Evolutionary conservation across 2,888 invertebrate species (phyloP).

Genomic region (Colletes collaris): DNA sequence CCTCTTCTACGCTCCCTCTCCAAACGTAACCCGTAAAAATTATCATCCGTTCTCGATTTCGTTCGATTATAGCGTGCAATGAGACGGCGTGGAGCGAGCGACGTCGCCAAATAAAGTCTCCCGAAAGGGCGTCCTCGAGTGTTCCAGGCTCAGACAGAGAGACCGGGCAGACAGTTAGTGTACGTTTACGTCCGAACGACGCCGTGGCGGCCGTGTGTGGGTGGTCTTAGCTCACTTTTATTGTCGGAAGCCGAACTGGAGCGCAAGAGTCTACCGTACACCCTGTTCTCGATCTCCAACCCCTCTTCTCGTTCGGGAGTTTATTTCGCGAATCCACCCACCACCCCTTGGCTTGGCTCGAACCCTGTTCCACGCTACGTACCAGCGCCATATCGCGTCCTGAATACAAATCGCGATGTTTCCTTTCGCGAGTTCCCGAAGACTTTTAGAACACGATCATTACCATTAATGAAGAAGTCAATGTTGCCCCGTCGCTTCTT

Average conservation of each 20-base stretch:
- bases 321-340: slow-evolving; percentile 74
- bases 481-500: slow-evolving; percentile 37
- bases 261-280: slow-evolving; percentile 52
- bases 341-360: slow-evolving; percentile 51
- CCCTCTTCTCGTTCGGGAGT: slow-evolving; percentile 54
- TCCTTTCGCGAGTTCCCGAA: slow-evolving; percentile 70
- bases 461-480: slow-evolving; percentile 78
- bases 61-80: slow-evolving; percentile 60
- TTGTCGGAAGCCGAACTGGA: slow-evolving; percentile 70
- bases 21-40: slow-evolving; percentile 21
- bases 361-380: slow-evolving; percentile 49
- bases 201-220: slow-evolving; percentile 34
- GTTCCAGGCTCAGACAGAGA: slow-evolving; percentile 13
- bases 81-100: slow-evolving; percentile 41
- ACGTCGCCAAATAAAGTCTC: slow-evolving; percentile 60
- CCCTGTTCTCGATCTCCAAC: slow-evolving; percentile 34
- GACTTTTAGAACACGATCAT: slow-evolving; percentile 74
- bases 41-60: slow-evolving; percentile 59
- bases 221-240: slow-evolving; percentile 72
- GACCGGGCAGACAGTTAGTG: background rate
- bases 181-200: slow-evolving; percentile 23
- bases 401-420: slow-evolving; percentile 79
- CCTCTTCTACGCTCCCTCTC: background rate
- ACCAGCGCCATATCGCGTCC: slow-evolving; percentile 69
- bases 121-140: slow-evolving; percentile 30